These are phyloP conservation scores for Drosophila ficusphila DNA, from an alignment of 1,140 invertebrate genomes.

Conservation along the genomic window DNA sequence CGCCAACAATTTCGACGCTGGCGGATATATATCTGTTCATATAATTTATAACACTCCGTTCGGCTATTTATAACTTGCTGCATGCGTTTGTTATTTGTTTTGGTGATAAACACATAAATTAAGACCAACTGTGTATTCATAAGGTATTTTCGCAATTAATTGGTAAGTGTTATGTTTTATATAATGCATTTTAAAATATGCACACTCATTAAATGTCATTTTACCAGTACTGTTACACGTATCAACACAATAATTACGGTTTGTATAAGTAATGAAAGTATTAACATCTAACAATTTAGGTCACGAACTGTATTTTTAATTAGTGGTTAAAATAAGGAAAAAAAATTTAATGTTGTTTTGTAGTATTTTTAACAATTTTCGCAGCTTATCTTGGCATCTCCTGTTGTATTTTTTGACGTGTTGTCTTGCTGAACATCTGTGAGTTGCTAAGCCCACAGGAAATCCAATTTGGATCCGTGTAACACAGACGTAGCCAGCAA, in stretches of 20 bases:
- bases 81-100: conserved; percentile 41
- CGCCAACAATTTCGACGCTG: neutral
- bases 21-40: conserved; percentile 30
- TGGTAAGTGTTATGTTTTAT: neutral
- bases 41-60: conserved; percentile 43
- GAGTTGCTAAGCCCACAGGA: conserved; percentile 60
- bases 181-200: neutral
- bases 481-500: conserved; percentile 81
- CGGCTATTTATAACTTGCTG: conserved; percentile 38
- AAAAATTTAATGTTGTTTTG: too few species aligned
- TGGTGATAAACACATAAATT: conserved; percentile 27
- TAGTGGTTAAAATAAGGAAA: too few species aligned
- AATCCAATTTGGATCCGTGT: conserved; percentile 17
- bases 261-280: too few species aligned
- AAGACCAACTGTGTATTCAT: conserved; percentile 33
- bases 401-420: conserved; percentile 72
- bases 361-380: neutral
- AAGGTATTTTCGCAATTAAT: conserved; percentile 19
- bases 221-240: too few species aligned
- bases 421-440: conserved; percentile 83
- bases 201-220: too few species aligned
- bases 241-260: neutral
- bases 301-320: too few species aligned
- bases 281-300: too few species aligned
- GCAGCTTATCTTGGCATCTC: neutral